A percentile compares a stretch with the other conserved stretches of the same genome.
Evolutionary conservation across 2,888 invertebrate genomes (phyloP).

Genomic region (Agrotis ipsilon): DNA sequence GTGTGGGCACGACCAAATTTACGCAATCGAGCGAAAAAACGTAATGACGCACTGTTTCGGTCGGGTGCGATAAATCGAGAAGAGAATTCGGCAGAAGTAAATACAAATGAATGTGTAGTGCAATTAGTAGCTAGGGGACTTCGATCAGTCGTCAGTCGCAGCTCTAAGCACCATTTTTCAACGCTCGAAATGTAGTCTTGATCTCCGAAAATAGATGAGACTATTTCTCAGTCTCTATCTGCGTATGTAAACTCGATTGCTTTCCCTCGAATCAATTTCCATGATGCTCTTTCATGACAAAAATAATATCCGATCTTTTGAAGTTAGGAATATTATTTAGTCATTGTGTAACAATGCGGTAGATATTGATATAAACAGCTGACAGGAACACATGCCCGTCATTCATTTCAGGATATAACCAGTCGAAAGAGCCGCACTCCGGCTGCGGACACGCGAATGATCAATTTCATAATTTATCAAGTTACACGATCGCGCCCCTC

Average conservation of each 20-base stretch:
- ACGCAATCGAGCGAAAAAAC: slow-evolving; percentile 72
- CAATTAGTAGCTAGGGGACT: slow-evolving; percentile 54
- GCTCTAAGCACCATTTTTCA: slow-evolving; percentile 46
- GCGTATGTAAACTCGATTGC: slow-evolving; percentile 26
- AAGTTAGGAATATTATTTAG: slow-evolving; percentile 13
- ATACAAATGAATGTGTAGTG: slow-evolving; percentile 48
- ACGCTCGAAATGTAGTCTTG: slow-evolving; percentile 11
- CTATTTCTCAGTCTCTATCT: slow-evolving; percentile 20
- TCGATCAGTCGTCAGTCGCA: slow-evolving; percentile 35
- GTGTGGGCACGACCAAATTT: slow-evolving; percentile 60
- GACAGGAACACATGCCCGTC: slow-evolving; percentile 66
- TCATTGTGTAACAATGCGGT: slow-evolving; percentile 26
- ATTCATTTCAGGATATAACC: slow-evolving; percentile 67
- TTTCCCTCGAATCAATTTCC: slow-evolving; percentile 32
- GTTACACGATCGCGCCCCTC: slow-evolving; percentile 65
- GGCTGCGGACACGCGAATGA: slow-evolving; percentile 67
- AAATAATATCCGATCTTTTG: slow-evolving; percentile 27
- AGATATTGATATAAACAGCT: slow-evolving; percentile 33
- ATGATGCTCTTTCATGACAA: slow-evolving; percentile 1
- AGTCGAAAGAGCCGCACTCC: slow-evolving; percentile 50
- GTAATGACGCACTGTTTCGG: slow-evolving; percentile 68
- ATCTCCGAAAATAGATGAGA: slow-evolving; percentile 29
- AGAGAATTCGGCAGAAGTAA: slow-evolving; percentile 54
- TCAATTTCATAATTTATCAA: slow-evolving; percentile 73
- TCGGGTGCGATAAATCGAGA: slow-evolving; percentile 61